Base-by-base conservation (phyloP, 2,113 vertebrate species). In the Misgurnus mizolepis region DNA sequence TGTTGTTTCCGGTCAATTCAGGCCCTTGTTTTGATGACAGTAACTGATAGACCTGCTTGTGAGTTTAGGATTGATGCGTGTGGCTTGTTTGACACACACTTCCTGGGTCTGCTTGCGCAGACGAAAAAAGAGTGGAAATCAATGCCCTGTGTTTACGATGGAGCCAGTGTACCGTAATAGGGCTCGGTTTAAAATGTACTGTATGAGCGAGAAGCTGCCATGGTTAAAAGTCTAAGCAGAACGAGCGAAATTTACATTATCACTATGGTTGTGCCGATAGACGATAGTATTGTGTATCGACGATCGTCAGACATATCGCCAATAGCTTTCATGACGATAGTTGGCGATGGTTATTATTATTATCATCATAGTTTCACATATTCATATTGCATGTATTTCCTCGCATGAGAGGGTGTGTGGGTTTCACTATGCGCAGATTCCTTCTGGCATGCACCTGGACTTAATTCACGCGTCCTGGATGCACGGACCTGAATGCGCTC, bases 61-160 rank as follows among this genome's bases (percentile, higher is more conserved):
- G 84, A 83, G 82, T 86, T 86, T 86, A 78, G 81, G 89, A 85
- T 89, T 88, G 83, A 87, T 84, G 78, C 79, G 77, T 76, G 75
- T 82, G 84, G 86, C 77, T 86, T 83, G 80, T 85, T 81, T 72
- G 84, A 82, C 74, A 65, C 71, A 75, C 7, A 68, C 76, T 82
- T 84, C 83, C 82, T 47, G 34, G 84, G 86, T 83, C 84, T 83
- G 86, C 87, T 89, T 84, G 82, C 84, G 81, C 86, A 86, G 86
- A 85, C 82, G 86, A 78, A 86, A 86, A 78, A 73, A 39, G 86
- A 88, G 85, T 85, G 85, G 86, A 90, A 90, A 91, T 93, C 92
- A 88, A 92, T 91, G 87, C 70, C 58, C 73, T 86, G 87, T 89
- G 90, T 91, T 91, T 90, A 90, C 88, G 88, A 85, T 69, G 85